These are phyloP conservation scores for Esox niger DNA, from an alignment of 2,113 vertebrate genomes.

Conservation along the genomic window DNA sequence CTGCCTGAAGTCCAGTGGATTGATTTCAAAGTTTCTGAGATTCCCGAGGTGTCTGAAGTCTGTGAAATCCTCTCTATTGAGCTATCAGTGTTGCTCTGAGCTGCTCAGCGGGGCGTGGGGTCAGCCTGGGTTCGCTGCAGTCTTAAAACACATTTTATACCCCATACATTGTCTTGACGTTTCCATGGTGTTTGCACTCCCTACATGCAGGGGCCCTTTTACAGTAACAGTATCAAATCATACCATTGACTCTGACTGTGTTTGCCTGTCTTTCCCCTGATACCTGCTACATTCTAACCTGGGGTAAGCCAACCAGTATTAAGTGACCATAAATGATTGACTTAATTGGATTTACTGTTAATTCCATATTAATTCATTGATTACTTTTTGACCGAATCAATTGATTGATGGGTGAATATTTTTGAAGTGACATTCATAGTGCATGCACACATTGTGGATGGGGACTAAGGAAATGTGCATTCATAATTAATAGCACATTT, in stretches of 20 bases:
- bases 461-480: background rate
- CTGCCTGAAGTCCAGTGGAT: constrained; percentile 67
- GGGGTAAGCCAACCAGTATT: constrained; percentile 38
- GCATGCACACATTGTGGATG: background rate
- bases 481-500: background rate
- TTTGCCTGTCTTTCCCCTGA: constrained; percentile 47
- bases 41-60: constrained; percentile 69
- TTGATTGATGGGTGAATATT: background rate
- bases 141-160: constrained; percentile 58
- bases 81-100: constrained; percentile 35
- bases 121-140: constrained; percentile 58
- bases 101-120: constrained; percentile 44
- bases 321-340: constrained; percentile 16
- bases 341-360: background rate
- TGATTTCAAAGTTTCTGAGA: constrained; percentile 79
- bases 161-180: constrained; percentile 56
- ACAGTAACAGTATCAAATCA: constrained; percentile 14
- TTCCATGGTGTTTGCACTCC: constrained; percentile 47
- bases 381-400: too few species aligned
- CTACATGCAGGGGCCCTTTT: constrained; percentile 15
- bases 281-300: constrained; percentile 39
- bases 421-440: background rate
- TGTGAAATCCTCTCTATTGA: constrained; percentile 72
- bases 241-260: constrained; percentile 38
- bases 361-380: background rate